Base-by-base conservation (phyloP, 1,140 invertebrate species). In the Drosophila gunungcola region DNA sequence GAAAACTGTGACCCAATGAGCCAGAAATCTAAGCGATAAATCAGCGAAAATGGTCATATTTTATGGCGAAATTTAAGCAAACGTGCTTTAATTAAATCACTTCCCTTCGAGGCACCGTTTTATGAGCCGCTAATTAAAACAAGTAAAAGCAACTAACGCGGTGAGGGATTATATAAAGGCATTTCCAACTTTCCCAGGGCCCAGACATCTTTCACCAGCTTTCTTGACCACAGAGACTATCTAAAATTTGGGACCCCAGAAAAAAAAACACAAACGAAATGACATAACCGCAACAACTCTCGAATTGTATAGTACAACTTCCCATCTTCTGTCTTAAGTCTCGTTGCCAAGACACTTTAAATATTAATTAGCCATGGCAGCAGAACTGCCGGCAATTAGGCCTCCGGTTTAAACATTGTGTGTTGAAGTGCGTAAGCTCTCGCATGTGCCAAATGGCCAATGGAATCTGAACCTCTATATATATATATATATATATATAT, bases 351-450 rank as follows among this genome's bases (percentile, higher is more conserved):
- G 81, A 63, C 84, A 83, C 84, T 81, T 80, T 70, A 86, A 86
- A 86, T 86, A 86, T 86, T 86, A 86, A 86, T 86, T 86, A 86
- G 76, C 58, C 83, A 27, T 83, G 79, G 57, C 55, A 56, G 9
- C 49, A 41, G 57, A 56, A 57, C 58, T 73, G 21, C 43, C 46
- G 64, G 76, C 81, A 80, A 84, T 82, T 81, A 75, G 57, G 57
- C 64, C 73, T 54, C 41, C 48, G n/a, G 46, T 27, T 43, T 49
- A 34, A 81, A 78, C 16, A 21, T 57, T 82, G 82, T 86, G 83
- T 86, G 82, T 75, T 82, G 82, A 86, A 82, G 75, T 82, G 82
- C 83, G 82, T 86, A 88, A 75, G 63, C 63, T 80, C 73, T 67
- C 58, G 68, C 63, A 65, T 58, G 61, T 54, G 53, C 61, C 58